A percentile compares a stretch with the other conserved stretches of the same genome.
phyloP scores from a whole-genome alignment of 2,888 invertebrate genomes.

The Amiota communis region DNA sequence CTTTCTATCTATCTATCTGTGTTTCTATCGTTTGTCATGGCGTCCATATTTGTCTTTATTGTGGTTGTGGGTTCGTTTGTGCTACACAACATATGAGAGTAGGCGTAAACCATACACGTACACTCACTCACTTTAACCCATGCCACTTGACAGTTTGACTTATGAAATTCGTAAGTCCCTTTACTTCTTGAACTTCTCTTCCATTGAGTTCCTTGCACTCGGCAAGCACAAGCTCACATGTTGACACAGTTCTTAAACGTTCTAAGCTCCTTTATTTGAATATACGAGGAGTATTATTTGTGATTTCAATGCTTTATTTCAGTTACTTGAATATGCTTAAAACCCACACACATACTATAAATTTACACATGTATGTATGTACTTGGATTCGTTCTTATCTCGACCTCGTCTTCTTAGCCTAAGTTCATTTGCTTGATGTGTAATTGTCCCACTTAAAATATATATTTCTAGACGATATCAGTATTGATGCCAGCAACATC shows the following conservation, averaged over 20 bases:
- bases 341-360: no score
- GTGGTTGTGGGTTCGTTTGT: background rate
- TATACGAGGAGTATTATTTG: background rate
- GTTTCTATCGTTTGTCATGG: background rate
- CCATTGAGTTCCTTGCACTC: constrained; percentile 11
- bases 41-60: constrained; percentile 15
- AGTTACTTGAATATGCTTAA: no score
- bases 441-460: constrained; percentile 16
- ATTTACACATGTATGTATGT: no score
- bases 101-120: constrained; percentile 14
- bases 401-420: background rate
- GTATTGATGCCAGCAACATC: background rate
- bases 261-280: constrained; percentile 16
- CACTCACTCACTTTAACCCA: background rate
- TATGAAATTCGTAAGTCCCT: background rate
- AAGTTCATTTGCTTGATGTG: background rate
- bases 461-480: background rate
- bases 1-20: background rate
- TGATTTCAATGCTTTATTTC: background rate
- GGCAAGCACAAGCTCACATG: constrained; percentile 3
- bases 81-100: background rate
- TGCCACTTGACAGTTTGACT: constrained; percentile 14
- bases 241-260: constrained; percentile 17
- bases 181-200: background rate
- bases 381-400: background rate